A percentile compares a stretch with the other conserved stretches of the same genome.
Evolutionary conservation across 2,888 invertebrate species (phyloP).

Genomic region (Acleris cristana): DNA sequence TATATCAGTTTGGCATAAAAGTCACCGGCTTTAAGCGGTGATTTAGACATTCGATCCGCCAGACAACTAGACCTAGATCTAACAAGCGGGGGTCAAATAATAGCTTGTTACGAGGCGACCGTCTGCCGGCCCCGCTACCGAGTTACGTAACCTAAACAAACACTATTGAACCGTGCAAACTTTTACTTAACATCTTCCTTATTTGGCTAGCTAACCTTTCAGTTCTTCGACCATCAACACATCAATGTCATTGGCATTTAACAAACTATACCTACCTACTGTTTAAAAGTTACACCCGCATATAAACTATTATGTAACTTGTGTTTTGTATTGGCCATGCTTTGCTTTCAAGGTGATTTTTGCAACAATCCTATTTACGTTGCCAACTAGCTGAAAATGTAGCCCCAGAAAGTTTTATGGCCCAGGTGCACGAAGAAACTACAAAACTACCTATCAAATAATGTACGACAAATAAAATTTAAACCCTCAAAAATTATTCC

Average conservation of each 20-base stretch:
- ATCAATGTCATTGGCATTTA: conserved; percentile 34
- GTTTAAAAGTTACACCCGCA: conserved; percentile 1
- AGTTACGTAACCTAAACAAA: conserved; percentile 48
- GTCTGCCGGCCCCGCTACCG: conserved; percentile 48
- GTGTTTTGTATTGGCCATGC: not conserved
- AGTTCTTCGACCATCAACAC: conserved; percentile 10
- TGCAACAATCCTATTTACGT: too few species aligned
- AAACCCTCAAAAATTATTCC: too few species aligned
- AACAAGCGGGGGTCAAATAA: conserved; percentile 43
- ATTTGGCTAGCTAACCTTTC: conserved; percentile 14
- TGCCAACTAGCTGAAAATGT: too few species aligned
- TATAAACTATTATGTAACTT: conserved; percentile 6
- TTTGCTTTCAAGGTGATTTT: conserved; percentile 5
- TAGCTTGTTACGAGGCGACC: conserved; percentile 43
- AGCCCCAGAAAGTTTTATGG: too few species aligned
- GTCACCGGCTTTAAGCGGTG: conserved; percentile 6
- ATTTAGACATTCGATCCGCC: conserved; percentile 23
- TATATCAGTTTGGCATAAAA: too few species aligned
- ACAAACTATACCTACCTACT: conserved; percentile 6
- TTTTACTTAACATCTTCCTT: conserved; percentile 44
- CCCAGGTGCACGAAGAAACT: too few species aligned
- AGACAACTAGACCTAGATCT: conserved; percentile 26
- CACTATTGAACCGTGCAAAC: conserved; percentile 43
- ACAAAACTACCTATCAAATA: too few species aligned
- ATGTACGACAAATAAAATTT: too few species aligned